These are phyloP conservation scores for Crotalus helleri DNA, from an alignment of 2,113 vertebrate species.

Conservation along the genomic window DNA sequence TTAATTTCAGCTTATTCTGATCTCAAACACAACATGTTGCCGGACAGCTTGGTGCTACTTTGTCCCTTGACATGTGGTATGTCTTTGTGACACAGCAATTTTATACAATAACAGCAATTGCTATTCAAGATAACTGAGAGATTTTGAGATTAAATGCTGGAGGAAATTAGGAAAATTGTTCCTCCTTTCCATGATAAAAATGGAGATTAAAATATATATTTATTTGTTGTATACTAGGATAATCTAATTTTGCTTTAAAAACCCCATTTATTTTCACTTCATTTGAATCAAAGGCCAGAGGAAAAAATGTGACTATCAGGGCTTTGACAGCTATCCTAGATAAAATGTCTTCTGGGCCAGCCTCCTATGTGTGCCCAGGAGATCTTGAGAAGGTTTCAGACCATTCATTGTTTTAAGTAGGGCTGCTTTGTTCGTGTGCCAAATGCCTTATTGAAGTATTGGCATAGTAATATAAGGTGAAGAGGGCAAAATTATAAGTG, in stretches of 20 bases:
- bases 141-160: background rate
- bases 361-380: background rate
- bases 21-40: background rate
- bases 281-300: background rate
- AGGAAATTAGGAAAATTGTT: background rate
- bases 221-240: background rate
- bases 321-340: background rate
- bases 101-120: background rate
- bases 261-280: background rate
- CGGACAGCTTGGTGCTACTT: constrained; percentile 21
- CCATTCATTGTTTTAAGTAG: background rate
- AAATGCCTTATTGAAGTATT: background rate
- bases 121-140: background rate
- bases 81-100: constrained; percentile 3
- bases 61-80: background rate
- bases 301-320: background rate
- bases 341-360: background rate
- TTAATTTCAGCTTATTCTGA: constrained; percentile 16
- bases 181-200: background rate
- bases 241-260: background rate
- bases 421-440: background rate
- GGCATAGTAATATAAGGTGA: background rate
- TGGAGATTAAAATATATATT: background rate
- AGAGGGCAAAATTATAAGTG: background rate
- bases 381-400: background rate